Evolutionary conservation across 30 jellyfish, hydroid and myxozoan species (phyloP), one percentile per base, ranked within the genome.

Genomic region (Catostylus mosaicus): DNA sequence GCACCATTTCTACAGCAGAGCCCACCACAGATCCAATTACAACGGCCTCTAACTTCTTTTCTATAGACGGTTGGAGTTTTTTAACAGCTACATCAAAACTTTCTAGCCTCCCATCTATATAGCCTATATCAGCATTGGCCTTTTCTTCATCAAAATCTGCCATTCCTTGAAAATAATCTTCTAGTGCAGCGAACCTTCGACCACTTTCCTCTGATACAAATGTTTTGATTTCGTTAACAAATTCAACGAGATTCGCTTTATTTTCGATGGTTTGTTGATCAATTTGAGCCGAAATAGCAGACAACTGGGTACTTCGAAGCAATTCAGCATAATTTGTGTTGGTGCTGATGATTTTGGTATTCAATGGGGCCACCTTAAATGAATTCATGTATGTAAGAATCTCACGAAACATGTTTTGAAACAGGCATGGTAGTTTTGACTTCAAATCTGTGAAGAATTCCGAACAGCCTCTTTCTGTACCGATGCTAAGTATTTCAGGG

Each of bases 71-170:
- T 32, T 81, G 84, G 29, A 59, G 48, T 30, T 66, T 47, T 3
- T 45, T 0, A 1, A 69, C 75, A 18, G 73, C 71, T 19, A 27
- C 84, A 33, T 57, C 75, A 67, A 81, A 81, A n/a, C 71, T 46
- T 47, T 43, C 18, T 30, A 81, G 45, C 57, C 71, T 29, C 3
- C 68, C 75, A 10, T 40, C 70, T 0, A 81, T 81, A 22, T 32
- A 81, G 38, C 46, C 65, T 24, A 81, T 43, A 40, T 81, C 91
- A 32, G 91, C 91, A 24, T 50, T 66, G 19, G 78, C 79, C 34
- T 81, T 81, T 67, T 60, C 23, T 32, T 66, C 48, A 67, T 81
- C 91, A 65, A 81, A 81, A 27, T 81, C 79, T 30, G 91, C 91
- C 8, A 81, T 37, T 45, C 79, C 91, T 19, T 40, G 3, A 66